A percentile compares a stretch with the other conserved stretches of the same genome.
phyloP scores from a whole-genome alignment of 2,113 vertebrate species.

The Lethenteron reissneri region DNA sequence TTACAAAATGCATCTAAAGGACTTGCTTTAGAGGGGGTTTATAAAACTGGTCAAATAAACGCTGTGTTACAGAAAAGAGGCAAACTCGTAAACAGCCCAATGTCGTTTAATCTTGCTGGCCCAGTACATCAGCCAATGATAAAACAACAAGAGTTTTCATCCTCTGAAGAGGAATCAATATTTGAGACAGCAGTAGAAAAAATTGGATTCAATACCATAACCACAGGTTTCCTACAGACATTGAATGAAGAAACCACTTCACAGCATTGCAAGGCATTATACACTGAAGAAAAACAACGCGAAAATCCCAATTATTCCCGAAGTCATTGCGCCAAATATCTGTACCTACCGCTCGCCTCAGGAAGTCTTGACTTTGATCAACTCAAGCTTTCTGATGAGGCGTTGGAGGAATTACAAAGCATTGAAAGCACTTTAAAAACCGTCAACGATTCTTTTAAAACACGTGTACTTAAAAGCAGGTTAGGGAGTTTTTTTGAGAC shows the following conservation, averaged over 20 bases:
- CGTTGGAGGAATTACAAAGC: conserved; percentile 18
- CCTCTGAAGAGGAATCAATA: conserved; percentile 14
- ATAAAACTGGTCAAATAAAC: conserved; percentile 8
- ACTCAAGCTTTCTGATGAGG: conserved; percentile 16
- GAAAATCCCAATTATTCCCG: conserved; percentile 11
- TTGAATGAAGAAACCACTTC: background rate
- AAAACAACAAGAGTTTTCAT: conserved; percentile 20
- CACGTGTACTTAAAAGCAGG: background rate
- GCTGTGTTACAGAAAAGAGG: conserved; percentile 16
- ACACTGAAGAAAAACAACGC: background rate
- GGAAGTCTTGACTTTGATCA: conserved; percentile 17
- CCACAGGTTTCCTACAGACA: background rate
- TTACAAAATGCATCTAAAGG: conserved; percentile 21
- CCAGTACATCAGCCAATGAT: conserved; percentile 11
- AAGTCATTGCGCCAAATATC: conserved; percentile 16
- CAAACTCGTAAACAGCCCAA: conserved; percentile 18
- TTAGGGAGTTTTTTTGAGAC: conserved; percentile 18
- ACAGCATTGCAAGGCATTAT: conserved; percentile 6
- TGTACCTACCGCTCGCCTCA: conserved; percentile 21
- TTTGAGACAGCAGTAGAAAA: conserved; percentile 18
- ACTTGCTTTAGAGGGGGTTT: conserved; percentile 24
- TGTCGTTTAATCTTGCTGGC: conserved; percentile 12
- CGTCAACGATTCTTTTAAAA: background rate
- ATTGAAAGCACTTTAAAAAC: conserved; percentile 14
- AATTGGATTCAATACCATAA: conserved; percentile 15